Evolutionary conservation across 2,113 vertebrate genomes (phyloP).

Genomic region (Callionymus lyra): DNA sequence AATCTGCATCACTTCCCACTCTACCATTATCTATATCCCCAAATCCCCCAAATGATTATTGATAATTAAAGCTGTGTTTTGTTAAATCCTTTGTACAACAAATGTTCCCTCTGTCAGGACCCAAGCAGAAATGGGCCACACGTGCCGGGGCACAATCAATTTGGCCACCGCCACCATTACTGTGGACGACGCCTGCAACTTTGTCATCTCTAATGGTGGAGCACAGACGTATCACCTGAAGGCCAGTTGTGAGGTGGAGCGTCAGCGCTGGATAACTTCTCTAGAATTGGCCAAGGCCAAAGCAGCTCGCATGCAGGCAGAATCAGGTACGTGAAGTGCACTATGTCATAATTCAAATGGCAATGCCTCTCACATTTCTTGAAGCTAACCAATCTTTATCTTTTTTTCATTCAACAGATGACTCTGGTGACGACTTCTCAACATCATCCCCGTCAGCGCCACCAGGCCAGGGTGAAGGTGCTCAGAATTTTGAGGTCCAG

Average conservation of each 20-base stretch:
- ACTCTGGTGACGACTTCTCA: constrained; percentile 82
- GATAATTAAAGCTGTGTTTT: too few relatives aligned
- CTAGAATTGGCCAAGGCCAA: constrained; percentile 92
- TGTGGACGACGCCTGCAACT: constrained; percentile 93
- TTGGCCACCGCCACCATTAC: constrained; percentile 88
- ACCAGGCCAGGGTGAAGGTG: constrained; percentile 46
- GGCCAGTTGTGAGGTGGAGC: constrained; percentile 89
- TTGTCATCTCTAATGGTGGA: constrained; percentile 89
- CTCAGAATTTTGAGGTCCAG: constrained; percentile 86
- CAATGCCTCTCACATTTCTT: background rate
- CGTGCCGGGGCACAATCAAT: constrained; percentile 93
- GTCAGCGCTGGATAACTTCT: constrained; percentile 92
- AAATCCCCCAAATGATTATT: too few relatives aligned
- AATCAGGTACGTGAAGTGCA: constrained; percentile 75
- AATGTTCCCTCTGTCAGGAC: too few relatives aligned
- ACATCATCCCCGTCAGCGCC: constrained; percentile 59
- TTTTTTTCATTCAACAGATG: constrained; percentile 62
- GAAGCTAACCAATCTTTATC: background rate
- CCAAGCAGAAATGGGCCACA: constrained; percentile 94
- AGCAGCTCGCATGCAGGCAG: constrained; percentile 87
- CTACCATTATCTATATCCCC: too few relatives aligned
- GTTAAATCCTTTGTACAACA: too few relatives aligned
- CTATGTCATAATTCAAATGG: background rate
- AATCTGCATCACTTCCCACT: too few relatives aligned
- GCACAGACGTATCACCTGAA: constrained; percentile 96